Evolutionary conservation across 1,140 invertebrate species (phyloP), one percentile per base, ranked within the genome.

Genomic region (Cotesia glomerata): DNA sequence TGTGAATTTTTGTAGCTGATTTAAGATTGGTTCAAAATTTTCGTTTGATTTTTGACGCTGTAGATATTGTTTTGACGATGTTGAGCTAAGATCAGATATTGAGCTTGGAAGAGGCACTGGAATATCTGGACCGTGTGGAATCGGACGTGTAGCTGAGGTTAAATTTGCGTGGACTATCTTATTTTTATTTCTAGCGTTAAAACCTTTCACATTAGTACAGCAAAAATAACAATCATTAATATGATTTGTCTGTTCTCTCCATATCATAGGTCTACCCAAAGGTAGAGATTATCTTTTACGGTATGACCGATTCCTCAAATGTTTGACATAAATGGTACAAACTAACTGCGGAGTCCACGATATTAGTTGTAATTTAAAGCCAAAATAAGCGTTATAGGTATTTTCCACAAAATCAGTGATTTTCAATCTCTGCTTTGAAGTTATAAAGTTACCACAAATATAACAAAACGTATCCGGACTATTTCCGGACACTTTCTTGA

Each of bases 211-310:
- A 71, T 79, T 74, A 36, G 74, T 71, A 45, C 75, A 74, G 61
- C 75, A 79, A 70, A 80, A 81, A 70, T 78, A 80, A 62, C 76
- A 79, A 71, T 79, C 75, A 63, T 14, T 75, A 72, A 64, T 65
- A 73, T 79, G 76, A 67, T 81, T 74, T 67, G 65, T 76, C 16
- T 73, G 76, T 67, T 78, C 69, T 58, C 72, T 62, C 77, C 76
- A 81, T 74, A 81, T 76, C 74, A 64, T 74, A 66, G 72, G 77
- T 64, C 74, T 75, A 26, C 52, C 72, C 75, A 82, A 78, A 45
- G 72, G 74, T 72, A 79, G 73, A 4, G 61, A 63, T 63, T 63
- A 58, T 69, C 66, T 67, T 78, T 76, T 78, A 69, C 75, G 65
- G 32, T 66, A 62, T 70, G 77, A 56, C 66, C 75, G 73, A 66